Base-by-base conservation (phyloP, 1,140 invertebrate species). In the Euwallacea fornicatus region DNA sequence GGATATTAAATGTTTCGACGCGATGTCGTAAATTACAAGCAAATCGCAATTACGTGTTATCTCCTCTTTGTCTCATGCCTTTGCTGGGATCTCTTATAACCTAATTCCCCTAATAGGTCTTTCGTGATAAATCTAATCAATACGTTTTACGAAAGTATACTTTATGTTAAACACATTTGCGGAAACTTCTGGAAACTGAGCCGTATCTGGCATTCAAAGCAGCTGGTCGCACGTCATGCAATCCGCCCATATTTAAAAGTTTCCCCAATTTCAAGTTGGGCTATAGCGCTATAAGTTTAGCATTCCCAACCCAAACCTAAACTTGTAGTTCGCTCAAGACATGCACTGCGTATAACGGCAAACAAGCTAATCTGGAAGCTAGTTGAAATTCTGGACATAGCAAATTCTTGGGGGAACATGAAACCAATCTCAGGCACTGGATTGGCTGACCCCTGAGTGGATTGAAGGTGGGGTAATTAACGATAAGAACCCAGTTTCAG, bases 371-470 rank as follows among this genome's bases (percentile, higher is more conserved):
- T 63, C 61, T 50, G 13, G 41, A 61, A 61, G n/a, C 61, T 63
- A 63, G 61, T 63, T 63, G 46, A 63, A 50, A 63, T 63, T 63
- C 61, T 63, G 61, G 43, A 63, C 61, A 63, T 63, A 63, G 61
- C 13, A 63, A n/a, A 50, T 44, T 63, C 61, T 63, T 63, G n/a
- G 4, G 61, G 44, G 7, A 63, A 47, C 44, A 9, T 11, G 46
- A 59, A 63, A 63, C 61, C 61, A 63, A 63, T 50, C 43, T 63
- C 44, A 61, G 59, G 43, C 44, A 44, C 44, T 10, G 61, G 61
- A 50, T 62, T 44, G 21, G 60, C 42, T 59, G 11, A 41, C 42
- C 59, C 59, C 42, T 43, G n/a, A 44, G 59, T n/a, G n/a, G n/a
- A 42, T 33, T 50, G 13, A 55, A 7, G 53, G 13, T 7, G 41